Base-by-base conservation (phyloP, 2,888 invertebrate genomes). In the Orthosia incerta region DNA sequence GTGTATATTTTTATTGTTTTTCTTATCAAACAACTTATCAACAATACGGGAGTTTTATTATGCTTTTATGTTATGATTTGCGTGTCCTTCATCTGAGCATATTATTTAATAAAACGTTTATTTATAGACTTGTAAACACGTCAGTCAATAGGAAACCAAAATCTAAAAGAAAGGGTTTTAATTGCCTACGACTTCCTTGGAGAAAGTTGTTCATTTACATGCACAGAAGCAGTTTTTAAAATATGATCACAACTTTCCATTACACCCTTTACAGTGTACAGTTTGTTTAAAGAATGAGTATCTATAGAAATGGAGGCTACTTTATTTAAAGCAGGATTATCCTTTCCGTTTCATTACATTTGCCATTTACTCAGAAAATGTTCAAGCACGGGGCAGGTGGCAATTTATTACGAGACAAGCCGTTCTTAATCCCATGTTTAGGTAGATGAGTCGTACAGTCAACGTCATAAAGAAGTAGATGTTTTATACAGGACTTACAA, bases 341-440 rank as follows among this genome's bases (percentile, higher is more conserved):
- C 39, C 46, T 23, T 20, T 23, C 2, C 13, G n/a, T 55, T 73
- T 63, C 39, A 76, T 51, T 50, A 7, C n/a, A 20, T 31, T 53
- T 53, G 51, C 23, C 48, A 18, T 63, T 62, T 23, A 15, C n/a
- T 39, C 13, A 39, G n/a, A 12, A 55, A 39, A 39, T 55, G 23
- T 65, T 5, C 23, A 13, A 48, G n/a, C 26, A 46, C 18, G 26
- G 18, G 18, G n/a, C 16, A 48, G 39, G 53, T 50, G 20, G 39
- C 39, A 50, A 50, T 31, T 67, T 62, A 73, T 48, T 26, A 48
- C n/a, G n/a, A 39, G 18, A 45, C 51, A 23, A 23, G 15, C 39
- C 9, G 23, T 48, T 75, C 16, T 5, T 72, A 63, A 72, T 76
- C 16, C 5, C 53, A 46, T 75, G 16, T 23, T 62, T 53, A 62